A percentile compares a stretch with the other conserved stretches of the same genome.
These are phyloP conservation scores for Trichosurus vulpecula DNA, from an alignment of 2,797 vertebrate species.

Conservation along the genomic window DNA sequence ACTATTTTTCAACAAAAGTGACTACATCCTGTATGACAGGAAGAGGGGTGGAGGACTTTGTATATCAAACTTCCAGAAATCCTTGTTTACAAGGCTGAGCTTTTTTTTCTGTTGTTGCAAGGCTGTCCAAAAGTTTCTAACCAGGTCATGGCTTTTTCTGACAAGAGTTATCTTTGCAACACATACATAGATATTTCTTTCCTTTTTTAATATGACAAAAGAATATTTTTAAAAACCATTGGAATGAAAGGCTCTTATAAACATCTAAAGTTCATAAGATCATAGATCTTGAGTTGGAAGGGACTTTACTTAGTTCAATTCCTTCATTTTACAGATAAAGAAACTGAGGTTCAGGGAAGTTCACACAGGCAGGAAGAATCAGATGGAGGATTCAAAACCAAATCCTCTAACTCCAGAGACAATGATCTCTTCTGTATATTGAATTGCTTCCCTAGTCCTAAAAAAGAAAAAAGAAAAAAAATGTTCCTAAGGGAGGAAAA, in stretches of 20 bases:
- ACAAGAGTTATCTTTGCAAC: constrained; percentile 63
- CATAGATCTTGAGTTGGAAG: not conserved
- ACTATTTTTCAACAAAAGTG: constrained; percentile 63
- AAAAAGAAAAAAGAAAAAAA: not conserved
- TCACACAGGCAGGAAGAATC: not conserved
- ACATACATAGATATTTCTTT: constrained; percentile 54
- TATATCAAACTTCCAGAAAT: constrained; percentile 80
- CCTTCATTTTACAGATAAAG: not conserved
- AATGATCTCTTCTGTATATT: not conserved
- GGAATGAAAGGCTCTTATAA: constrained; percentile 12
- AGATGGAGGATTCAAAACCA: not conserved
- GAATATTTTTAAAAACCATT: not conserved
- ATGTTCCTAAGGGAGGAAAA: not conserved
- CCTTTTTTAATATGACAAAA: constrained; percentile 9
- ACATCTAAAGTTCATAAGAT: constrained; percentile 4
- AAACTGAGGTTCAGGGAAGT: not conserved
- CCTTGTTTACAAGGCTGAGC: constrained; percentile 78
- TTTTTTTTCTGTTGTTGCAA: constrained; percentile 63
- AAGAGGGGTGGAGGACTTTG: constrained; percentile 81
- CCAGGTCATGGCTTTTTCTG: constrained; percentile 56
- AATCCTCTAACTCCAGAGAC: not conserved
- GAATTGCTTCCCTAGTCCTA: not conserved
- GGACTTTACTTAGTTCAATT: not conserved
- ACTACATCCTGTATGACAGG: constrained; percentile 79
- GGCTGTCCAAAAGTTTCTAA: constrained; percentile 62